Conservation (phyloP, 2,888 invertebrate species). For the Carabus problematicus region DNA sequence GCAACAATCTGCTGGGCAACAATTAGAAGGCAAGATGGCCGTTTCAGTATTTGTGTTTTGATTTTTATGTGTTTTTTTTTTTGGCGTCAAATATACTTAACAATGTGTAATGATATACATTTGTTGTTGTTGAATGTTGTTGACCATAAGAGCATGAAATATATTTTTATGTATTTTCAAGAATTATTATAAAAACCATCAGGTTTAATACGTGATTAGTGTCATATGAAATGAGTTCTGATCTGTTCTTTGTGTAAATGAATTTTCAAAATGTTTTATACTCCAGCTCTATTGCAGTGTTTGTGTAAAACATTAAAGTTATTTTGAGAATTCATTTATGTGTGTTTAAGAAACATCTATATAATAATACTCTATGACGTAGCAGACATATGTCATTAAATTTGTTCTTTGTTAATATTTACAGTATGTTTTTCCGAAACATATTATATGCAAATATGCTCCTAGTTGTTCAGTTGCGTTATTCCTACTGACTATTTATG, state of each 20-base stretch:
- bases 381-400: too few species aligned
- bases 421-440: neutral
- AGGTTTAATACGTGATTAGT: neutral
- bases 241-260: neutral
- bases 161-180: conserved; percentile 17
- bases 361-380: neutral
- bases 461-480: neutral
- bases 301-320: neutral
- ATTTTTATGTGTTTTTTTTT: conserved; percentile 17
- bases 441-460: neutral
- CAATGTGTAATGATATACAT: neutral
- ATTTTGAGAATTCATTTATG: neutral
- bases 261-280: too few species aligned
- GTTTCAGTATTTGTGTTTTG: conserved; percentile 42
- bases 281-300: too few species aligned
- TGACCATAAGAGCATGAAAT: neutral
- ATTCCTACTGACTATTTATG: neutral
- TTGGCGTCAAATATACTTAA: neutral
- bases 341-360: neutral
- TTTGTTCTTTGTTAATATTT: neutral
- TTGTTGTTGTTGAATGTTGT: too few species aligned
- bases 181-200: neutral
- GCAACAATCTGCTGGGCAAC: conserved; percentile 29
- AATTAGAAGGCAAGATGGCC: conserved; percentile 36
- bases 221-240: conserved; percentile 25